These are phyloP conservation scores for Thymelicus sylvestris DNA, from an alignment of 2,888 invertebrate genomes.

Conservation along the genomic window DNA sequence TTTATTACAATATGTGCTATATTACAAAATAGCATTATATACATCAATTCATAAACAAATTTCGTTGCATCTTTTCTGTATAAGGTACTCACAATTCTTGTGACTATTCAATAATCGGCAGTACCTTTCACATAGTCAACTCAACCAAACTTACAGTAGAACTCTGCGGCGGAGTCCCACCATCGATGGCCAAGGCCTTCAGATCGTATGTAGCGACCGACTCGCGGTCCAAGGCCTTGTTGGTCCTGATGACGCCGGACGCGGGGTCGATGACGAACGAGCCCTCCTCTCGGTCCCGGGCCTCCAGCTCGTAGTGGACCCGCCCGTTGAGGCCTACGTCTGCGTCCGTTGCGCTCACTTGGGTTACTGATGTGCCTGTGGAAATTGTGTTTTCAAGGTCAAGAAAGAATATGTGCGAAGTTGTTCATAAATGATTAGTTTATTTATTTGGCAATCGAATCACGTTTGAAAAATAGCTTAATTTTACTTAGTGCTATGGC, in stretches of 20 bases:
- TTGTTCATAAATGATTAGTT: no score
- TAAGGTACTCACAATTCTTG: no score
- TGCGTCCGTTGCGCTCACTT: constrained; percentile 92
- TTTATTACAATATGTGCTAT: no score
- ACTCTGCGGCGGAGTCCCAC: constrained; percentile 91
- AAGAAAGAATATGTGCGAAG: no score
- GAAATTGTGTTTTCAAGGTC: neutral
- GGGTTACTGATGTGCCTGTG: constrained; percentile 89
- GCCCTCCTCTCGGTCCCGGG: constrained; percentile 91
- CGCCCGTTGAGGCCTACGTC: constrained; percentile 95
- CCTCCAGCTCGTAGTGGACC: constrained; percentile 90
- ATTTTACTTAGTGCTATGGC: no score
- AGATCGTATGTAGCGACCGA: constrained; percentile 93
- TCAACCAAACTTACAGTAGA: constrained; percentile 71
- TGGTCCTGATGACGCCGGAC: constrained; percentile 95
- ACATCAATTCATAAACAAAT: no score
- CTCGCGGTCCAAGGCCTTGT: constrained; percentile 96
- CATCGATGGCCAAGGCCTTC: constrained; percentile 94
- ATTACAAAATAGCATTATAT: no score
- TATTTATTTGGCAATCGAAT: no score
- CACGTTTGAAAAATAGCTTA: no score
- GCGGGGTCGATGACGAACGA: constrained; percentile 97
- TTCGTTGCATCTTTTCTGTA: no score
- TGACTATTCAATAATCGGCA: no score
- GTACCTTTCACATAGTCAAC: no score